These are phyloP conservation scores for Cyanoliseus patagonus DNA, from an alignment of 2,113 vertebrate genomes.

Conservation along the genomic window DNA sequence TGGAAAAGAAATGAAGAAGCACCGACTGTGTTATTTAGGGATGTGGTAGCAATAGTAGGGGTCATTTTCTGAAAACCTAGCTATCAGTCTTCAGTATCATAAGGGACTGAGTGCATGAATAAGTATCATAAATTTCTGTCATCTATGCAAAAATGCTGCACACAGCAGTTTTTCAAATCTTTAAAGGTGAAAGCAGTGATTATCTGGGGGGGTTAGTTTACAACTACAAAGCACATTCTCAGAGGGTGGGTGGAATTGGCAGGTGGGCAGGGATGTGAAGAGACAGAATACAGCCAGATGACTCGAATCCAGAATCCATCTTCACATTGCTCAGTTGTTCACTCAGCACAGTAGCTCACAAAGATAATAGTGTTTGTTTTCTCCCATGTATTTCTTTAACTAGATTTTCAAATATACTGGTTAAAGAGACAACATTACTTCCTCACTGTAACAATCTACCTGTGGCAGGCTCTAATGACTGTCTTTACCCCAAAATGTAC, in stretches of 20 bases:
- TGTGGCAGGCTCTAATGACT: not conserved
- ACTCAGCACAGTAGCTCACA: not conserved
- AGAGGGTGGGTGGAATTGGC: rapidly evolving
- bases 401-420: not conserved
- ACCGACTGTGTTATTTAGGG: not conserved
- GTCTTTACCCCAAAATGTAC: not conserved
- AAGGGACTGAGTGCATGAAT: not conserved
- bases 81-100: not conserved
- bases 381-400: not conserved
- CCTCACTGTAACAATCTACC: not conserved
- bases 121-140: not conserved
- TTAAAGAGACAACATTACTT: not conserved
- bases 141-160: not conserved
- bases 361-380: not conserved
- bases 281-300: not conserved
- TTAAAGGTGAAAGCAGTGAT: not conserved
- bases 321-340: not conserved
- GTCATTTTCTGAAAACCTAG: not conserved
- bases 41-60: not conserved
- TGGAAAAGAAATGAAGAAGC: not conserved
- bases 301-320: not conserved
- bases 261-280: not conserved
- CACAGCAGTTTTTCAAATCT: not conserved
- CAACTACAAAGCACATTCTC: not conserved
- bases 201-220: not conserved